Evolutionary conservation across 2,797 vertebrate species (phyloP).

Genomic region (Thripadectes ignobilis): DNA sequence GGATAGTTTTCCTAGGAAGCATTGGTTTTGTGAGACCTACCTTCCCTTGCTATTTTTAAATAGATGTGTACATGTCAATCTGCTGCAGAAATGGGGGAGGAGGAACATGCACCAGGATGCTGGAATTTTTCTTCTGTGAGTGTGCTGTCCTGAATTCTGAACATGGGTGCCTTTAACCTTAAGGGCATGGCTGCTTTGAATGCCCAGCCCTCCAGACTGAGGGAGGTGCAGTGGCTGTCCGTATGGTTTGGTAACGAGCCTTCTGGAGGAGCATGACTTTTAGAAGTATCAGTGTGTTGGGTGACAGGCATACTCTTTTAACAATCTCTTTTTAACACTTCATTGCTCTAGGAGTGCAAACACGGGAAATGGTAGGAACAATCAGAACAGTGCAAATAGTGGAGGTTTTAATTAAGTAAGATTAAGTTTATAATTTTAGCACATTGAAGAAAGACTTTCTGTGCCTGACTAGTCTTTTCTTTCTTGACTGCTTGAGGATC

Average conservation of each 20-base stretch:
- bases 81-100: neutral
- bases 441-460: neutral
- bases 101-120: neutral
- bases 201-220: neutral
- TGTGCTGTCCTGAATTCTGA: neutral
- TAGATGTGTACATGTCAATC: neutral
- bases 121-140: neutral
- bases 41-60: neutral
- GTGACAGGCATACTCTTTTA: neutral
- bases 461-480: neutral
- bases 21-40: neutral
- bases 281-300: neutral
- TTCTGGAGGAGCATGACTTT: neutral
- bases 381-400: conserved; percentile 16
- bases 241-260: neutral
- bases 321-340: neutral
- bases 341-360: conserved; percentile 1
- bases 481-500: neutral
- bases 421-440: conserved; percentile 18
- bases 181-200: neutral
- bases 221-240: neutral
- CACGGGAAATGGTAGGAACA: neutral
- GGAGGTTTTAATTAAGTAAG: conserved; percentile 29
- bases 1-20: neutral
- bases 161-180: neutral